phyloP scores from a whole-genome alignment of 2,888 invertebrate species.

The Leptopilina syphax region DNA sequence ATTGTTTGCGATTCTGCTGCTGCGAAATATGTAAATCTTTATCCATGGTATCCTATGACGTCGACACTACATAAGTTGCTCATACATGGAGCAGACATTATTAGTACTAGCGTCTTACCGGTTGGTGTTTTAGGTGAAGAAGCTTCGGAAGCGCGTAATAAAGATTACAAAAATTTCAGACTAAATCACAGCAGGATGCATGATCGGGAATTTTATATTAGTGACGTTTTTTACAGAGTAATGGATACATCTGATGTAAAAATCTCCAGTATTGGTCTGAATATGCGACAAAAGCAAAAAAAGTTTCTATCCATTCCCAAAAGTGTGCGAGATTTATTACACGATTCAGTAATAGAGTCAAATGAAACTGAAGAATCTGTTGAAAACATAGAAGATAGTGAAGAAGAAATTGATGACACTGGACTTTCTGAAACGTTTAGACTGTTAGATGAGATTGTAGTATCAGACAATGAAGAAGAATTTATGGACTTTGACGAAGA shows the following conservation, averaged over 20 bases:
- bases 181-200: slow-evolving; percentile 37
- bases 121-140: slow-evolving; percentile 44
- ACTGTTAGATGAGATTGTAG: neutral
- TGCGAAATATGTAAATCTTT: slow-evolving; percentile 38
- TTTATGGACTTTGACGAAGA: no score
- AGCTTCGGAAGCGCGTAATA: slow-evolving; percentile 44
- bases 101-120: neutral
- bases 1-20: slow-evolving; percentile 34
- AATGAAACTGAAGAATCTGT: neutral
- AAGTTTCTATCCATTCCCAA: neutral
- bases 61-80: slow-evolving; percentile 42
- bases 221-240: slow-evolving; percentile 40
- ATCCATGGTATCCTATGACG: slow-evolving; percentile 43
- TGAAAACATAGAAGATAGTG: neutral
- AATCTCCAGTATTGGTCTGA: neutral
- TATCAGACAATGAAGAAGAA: neutral
- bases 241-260: slow-evolving; percentile 26
- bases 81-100: slow-evolving; percentile 36
- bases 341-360: neutral
- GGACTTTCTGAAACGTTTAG: neutral
- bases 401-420: neutral
- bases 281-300: slow-evolving; percentile 12
- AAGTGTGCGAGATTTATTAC: neutral
- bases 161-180: slow-evolving; percentile 42
- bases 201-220: slow-evolving; percentile 24